Evolutionary conservation across 2,888 invertebrate species (phyloP).

Genomic region (Pristionchus entomophagus): DNA sequence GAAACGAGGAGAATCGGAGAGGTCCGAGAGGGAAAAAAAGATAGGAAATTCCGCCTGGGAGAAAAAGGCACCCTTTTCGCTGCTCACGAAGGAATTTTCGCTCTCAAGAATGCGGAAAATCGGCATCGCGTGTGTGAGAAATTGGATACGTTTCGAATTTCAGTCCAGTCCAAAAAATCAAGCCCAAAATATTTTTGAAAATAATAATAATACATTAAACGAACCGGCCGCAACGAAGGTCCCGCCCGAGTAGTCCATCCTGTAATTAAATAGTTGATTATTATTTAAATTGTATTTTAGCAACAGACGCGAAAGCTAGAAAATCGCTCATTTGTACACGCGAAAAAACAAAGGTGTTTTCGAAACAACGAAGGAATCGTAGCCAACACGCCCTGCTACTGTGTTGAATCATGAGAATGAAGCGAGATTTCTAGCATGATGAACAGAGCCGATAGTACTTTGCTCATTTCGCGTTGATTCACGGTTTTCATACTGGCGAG

Average conservation of each 20-base stretch:
- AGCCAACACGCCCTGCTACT: too few species aligned
- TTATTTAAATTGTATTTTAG: too few species aligned
- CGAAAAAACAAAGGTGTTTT: too few species aligned
- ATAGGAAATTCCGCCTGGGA: not conserved
- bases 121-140: not conserved
- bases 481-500: too few species aligned
- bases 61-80: not conserved
- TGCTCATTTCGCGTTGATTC: too few species aligned
- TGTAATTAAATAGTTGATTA: not conserved
- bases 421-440: too few species aligned
- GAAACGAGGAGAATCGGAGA: too few species aligned
- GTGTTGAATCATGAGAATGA: too few species aligned
- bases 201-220: not conserved
- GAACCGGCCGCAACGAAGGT: conserved; percentile 30
- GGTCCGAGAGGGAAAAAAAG: too few species aligned
- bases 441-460: too few species aligned
- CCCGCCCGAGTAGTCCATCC: conserved; percentile 40
- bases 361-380: too few species aligned
- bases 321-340: too few species aligned
- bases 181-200: not conserved
- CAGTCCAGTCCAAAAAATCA: not conserved
- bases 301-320: not conserved
- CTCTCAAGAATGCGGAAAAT: not conserved
- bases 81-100: not conserved
- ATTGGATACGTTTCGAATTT: not conserved